Base-by-base conservation (phyloP, 2,113 vertebrate genomes). In the Damaliscus lunatus region DNA sequence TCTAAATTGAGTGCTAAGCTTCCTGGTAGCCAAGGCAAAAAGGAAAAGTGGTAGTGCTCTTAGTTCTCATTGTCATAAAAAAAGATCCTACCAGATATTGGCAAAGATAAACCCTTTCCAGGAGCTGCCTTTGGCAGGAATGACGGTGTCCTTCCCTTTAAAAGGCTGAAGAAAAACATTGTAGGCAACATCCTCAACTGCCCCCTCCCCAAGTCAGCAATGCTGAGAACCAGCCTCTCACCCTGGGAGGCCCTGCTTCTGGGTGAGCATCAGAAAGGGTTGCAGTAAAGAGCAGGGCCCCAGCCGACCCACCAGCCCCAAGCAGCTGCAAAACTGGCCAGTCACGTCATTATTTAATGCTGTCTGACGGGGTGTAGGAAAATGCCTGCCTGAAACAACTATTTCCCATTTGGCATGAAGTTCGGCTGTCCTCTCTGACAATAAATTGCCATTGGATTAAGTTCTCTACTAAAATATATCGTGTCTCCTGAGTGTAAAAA, bases 21-120 rank as follows among this genome's bases (percentile, higher is more conserved):
- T 97, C 95, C 97, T 97, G 89, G 94, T 96, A 96, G 64, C 86
- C 96, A 97, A 95, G 59, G 88, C 84, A 96, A 97, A 95, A 97
- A 92, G 94, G 36, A 21, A 74, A 94, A 93, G 57, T 23, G 90
- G 23, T 21, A 25, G 36, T n/a, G 33, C 88, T 86, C 81, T 31
- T 33, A 64, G 29, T 59, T 90, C 40, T 74, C 55, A 27, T 14
- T 55, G 64, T 53, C 64, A 94, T n/a, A 25, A 62, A 83, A 92
- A 91, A 91, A 77, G 9, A 59, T 71, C n/a, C 52, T 29, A 33
- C 46, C 19, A 36, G n/a, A 90, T 90, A 95, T 40, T 46, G 88
- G 85, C 53, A 94, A 96, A 94, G 77, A 88, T 19, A 94, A 74
- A n/a, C 12, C 36, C 71, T 88, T 94, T 89, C 64, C 29, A 1